Base-by-base conservation (phyloP, 2,113 vertebrate species). In the Garra rufa region DNA sequence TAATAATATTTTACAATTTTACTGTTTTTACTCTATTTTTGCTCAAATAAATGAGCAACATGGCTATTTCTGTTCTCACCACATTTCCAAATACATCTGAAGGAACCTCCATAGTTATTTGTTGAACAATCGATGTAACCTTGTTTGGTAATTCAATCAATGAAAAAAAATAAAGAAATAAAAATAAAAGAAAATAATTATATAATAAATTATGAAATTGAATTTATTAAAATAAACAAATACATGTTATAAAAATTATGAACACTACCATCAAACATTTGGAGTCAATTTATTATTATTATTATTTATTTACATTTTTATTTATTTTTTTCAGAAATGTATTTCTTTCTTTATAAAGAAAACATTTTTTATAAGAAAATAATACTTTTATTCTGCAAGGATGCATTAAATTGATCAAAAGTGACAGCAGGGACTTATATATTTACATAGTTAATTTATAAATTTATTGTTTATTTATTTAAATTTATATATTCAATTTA, bases 11-110 rank as follows among this genome's bases (percentile, higher is more conserved):
- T 34, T 5, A 34, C 34, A 34, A 5, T 34, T 34, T 34, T 34
- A 34, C 34, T 34, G 34, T 34, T 34, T 34, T 34, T 34, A 34
- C 34, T 4, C 34, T 34, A 34, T 34, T 34, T 34, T 5, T 34
- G 34, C 34, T 34, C 3, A 3, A 4, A 34, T 34, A 88, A 76
- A 28, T 84, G 81, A 48, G 57, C 71, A 26, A 88, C 65, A 30
- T 87, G 82, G 59, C 87, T 85, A 28, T 76, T 26, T 17, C 87
- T 81, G 50, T 70, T 70, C 26, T 55, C 48, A 57, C 71, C 83
- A n/a, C 89, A 88, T 14, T n/a, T 82, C 89, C 89, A 90, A 41
- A 38, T 85, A 67, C 85, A 90, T 14, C 82, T 65, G 48, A 90
- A 90, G 4, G 73, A 76, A 19, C 87, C 85, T 15, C 81, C 85